phyloP scores from a whole-genome alignment of 2,888 invertebrate species.

The Leucophora obtusa region DNA sequence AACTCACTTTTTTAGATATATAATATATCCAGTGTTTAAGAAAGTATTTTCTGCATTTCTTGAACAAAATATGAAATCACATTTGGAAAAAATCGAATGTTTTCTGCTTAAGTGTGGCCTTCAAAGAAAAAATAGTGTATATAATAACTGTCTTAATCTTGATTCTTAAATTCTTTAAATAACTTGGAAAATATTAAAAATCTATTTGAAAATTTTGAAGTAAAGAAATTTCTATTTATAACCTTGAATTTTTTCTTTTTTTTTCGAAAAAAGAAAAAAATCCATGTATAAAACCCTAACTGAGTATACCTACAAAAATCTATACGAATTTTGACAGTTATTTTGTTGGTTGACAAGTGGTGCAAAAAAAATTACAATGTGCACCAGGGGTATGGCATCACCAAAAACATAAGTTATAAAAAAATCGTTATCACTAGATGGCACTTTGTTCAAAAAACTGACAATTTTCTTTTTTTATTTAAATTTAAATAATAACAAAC shows the following conservation, averaged over 20 bases:
- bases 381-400: too few species aligned
- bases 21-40: background rate
- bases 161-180: background rate
- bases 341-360: slow-evolving; percentile 12
- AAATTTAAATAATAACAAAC: too few species aligned
- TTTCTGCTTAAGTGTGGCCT: slow-evolving; percentile 45
- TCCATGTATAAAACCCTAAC: slow-evolving; percentile 34
- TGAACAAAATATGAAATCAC: slow-evolving; percentile 12
- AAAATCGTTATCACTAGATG: too few species aligned
- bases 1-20: background rate
- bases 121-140: slow-evolving; percentile 26
- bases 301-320: slow-evolving; percentile 61
- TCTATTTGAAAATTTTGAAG: background rate
- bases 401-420: too few species aligned
- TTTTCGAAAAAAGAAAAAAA: slow-evolving; percentile 19
- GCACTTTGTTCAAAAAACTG: too few species aligned
- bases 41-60: background rate
- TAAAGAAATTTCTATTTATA: slow-evolving; percentile 25
- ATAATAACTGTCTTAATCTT: slow-evolving; percentile 10
- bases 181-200: background rate
- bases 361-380: slow-evolving; percentile 20
- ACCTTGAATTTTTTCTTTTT: slow-evolving; percentile 52
- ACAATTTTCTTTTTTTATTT: too few species aligned
- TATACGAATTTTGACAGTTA: slow-evolving; percentile 54
- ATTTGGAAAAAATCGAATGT: slow-evolving; percentile 52